A percentile compares a stretch with the other conserved stretches of the same genome.
Conservation (phyloP, 2,888 invertebrate genomes). For the Siphlonurus alternatus region DNA sequence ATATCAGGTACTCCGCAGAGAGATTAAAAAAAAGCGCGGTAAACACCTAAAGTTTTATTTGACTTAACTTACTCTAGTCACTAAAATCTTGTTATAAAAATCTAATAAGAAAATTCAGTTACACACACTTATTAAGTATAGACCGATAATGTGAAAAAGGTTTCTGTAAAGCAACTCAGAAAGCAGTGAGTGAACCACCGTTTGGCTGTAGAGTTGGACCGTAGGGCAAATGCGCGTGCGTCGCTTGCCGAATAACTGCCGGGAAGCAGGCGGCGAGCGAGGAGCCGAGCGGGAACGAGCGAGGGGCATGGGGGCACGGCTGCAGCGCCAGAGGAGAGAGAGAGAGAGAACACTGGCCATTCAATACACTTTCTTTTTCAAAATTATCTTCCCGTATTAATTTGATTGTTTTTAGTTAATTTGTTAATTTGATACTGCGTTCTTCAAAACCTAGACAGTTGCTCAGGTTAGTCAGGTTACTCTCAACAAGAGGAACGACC, state of each 20-base stretch:
- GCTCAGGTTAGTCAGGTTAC: too few relatives aligned
- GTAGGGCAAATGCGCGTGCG: neutral
- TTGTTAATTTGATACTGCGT: too few relatives aligned
- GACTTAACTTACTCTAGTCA: neutral
- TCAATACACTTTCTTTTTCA: neutral
- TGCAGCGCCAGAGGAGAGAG: neutral
- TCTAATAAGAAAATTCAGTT: neutral
- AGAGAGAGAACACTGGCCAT: neutral
- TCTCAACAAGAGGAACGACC: too few relatives aligned
- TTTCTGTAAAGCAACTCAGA: too few relatives aligned
- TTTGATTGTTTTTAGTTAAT: too few relatives aligned
- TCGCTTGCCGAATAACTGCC: neutral
- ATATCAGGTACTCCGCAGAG: neutral
- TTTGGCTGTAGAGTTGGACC: neutral
- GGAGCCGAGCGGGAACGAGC: neutral
- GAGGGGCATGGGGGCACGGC: neutral
- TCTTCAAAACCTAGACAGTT: too few relatives aligned
- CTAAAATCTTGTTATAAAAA: neutral
- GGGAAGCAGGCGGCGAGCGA: neutral
- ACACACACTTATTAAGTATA: neutral
- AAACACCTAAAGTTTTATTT: neutral
- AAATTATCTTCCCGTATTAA: too few relatives aligned
- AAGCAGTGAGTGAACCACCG: neutral
- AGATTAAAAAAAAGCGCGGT: neutral
- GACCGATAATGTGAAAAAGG: neutral